A percentile compares a stretch with the other conserved stretches of the same genome.
These are phyloP conservation scores for Ictidomys tridecemlineatus DNA, from an alignment of 2,113 vertebrate species.

Conservation along the genomic window DNA sequence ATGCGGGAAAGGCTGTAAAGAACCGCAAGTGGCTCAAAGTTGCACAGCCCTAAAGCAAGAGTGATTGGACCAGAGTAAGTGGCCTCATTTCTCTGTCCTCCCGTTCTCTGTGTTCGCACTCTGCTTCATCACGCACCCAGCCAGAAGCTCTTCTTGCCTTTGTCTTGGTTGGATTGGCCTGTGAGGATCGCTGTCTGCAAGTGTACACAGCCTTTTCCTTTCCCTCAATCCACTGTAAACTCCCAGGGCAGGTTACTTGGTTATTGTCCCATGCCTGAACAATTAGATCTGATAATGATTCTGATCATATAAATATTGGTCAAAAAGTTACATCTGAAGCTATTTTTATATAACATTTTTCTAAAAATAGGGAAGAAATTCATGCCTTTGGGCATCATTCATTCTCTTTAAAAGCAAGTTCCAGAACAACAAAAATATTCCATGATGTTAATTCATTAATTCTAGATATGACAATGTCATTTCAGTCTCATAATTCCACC, in stretches of 20 bases:
- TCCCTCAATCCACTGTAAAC: neutral
- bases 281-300: neutral
- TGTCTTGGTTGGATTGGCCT: neutral
- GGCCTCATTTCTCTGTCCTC: neutral
- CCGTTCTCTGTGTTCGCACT: neutral
- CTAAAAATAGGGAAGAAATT: neutral
- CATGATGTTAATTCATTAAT: neutral
- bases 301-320: neutral
- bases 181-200: neutral
- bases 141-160: neutral
- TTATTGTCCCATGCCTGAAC: neutral
- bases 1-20: neutral
- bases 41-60: neutral
- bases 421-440: neutral
- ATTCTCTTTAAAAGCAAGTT: neutral
- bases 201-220: neutral
- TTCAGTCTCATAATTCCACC: neutral
- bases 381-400: neutral
- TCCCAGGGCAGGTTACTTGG: neutral
- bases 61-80: neutral
- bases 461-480: neutral
- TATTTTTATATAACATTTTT: neutral
- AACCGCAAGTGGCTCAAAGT: neutral
- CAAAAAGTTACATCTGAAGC: neutral
- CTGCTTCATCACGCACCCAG: accelerated